Base-by-base conservation (phyloP, 2,888 invertebrate genomes). In the Andrena praecox region DNA sequence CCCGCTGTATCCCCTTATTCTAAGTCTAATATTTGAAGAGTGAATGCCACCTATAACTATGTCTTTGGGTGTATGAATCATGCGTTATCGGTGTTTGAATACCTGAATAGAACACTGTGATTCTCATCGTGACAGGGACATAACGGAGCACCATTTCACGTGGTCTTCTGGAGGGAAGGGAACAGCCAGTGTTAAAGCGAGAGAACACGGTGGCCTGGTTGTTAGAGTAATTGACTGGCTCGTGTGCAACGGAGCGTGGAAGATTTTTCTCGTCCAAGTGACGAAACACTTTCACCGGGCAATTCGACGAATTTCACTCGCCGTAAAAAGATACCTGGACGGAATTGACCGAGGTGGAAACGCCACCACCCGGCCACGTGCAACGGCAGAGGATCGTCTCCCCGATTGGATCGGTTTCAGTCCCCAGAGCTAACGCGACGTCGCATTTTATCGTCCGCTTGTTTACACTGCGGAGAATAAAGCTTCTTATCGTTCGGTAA, bases 281-380 rank as follows among this genome's bases (percentile, higher is more conserved):
- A 74, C 59, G 66, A 56, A 76, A 77, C 74, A 72, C 82, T 87
- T 87, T 87, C 87, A 83, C 81, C 70, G 60, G 42, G 31, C 54
- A 27, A 48, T 72, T 79, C 80, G 31, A 74, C 16, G 74, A 68
- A 79, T 67, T 82, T 80, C 73, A 70, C 71, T 6, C 42, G 54
- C 29, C 52, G 52, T 60, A 81, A 77, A 67, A 59, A 24, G 60
- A 54, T 33, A 56, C 3, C 59, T 8, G 31, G 62, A 42, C 48
- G 79, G 74, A 66, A 60, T 81, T 10, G 50, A 54, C 42, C 12
- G 54, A 66, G 24, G 69, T 60, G 33, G 42, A 62, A 52, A 33
- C 42, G 42, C 2, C 2, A 1, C 42, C 42, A 4, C 4, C 24
- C 50, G 29, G 24, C 67, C 60, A n/a, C 63, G 54, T 33, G 50